Conservation (phyloP, 2,797 vertebrate genomes). For the Alca torda region DNA sequence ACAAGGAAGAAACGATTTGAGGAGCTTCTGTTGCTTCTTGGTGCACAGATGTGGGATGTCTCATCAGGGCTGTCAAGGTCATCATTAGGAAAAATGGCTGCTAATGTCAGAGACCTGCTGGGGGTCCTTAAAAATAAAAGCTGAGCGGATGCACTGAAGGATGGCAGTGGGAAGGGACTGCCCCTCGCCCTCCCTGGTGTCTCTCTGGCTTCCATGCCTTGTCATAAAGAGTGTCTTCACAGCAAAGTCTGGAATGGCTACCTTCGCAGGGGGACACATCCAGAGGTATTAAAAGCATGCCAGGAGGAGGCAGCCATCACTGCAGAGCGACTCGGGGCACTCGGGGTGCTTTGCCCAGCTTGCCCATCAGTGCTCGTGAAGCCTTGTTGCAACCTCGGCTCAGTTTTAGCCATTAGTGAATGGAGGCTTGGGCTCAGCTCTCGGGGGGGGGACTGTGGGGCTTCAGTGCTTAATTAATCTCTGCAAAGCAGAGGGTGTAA, state of each 20-base stretch:
- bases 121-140: not conserved
- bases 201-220: not conserved
- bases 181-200: not conserved
- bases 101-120: not conserved
- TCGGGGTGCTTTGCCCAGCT: not conserved
- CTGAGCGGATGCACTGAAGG: not conserved
- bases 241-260: rapidly evolving
- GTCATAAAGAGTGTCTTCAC: not conserved
- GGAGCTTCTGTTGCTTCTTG: not conserved
- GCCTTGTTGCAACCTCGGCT: rapidly evolving
- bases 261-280: not conserved
- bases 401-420: not conserved
- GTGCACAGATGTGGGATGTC: rapidly evolving
- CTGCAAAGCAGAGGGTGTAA: not conserved
- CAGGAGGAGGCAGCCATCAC: rapidly evolving
- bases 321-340: not conserved
- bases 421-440: not conserved
- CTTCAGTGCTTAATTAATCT: not conserved
- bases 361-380: not conserved
- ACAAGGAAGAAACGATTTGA: not conserved
- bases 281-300: not conserved
- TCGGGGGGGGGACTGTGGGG: not conserved
- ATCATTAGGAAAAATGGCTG: not conserved
- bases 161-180: not conserved
- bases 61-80: not conserved